A percentile compares a stretch with the other conserved stretches of the same genome.
Evolutionary conservation across 2,888 invertebrate species (phyloP).

Genomic region (Elegia similella): DNA sequence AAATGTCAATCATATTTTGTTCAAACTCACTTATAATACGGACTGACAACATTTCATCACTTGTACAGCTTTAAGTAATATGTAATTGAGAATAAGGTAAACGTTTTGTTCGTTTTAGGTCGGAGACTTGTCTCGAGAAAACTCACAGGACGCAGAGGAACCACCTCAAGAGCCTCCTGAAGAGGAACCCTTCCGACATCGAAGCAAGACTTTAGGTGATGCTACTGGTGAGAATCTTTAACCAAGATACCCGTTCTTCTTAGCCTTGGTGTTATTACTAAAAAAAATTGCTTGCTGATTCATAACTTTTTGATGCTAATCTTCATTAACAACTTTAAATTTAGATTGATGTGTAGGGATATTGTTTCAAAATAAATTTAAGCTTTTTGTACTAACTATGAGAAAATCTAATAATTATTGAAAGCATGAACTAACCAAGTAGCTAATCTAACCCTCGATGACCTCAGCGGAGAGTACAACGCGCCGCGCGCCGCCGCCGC

Average conservation of each 20-base stretch:
- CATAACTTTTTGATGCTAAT: too few species aligned
- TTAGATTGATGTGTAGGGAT: too few species aligned
- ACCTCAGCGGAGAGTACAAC: slow-evolving; percentile 33
- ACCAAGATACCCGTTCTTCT: too few species aligned
- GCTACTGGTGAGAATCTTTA: slow-evolving; percentile 82
- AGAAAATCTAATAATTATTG: background rate
- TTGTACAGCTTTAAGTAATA: too few species aligned
- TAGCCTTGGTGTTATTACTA: too few species aligned
- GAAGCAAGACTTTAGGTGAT: slow-evolving; percentile 96
- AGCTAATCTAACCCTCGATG: background rate
- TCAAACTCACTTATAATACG: too few species aligned
- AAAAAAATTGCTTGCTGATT: too few species aligned
- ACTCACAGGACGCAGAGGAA: slow-evolving; percentile 85
- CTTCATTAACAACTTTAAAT: too few species aligned
- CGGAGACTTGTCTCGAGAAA: slow-evolving; percentile 88
- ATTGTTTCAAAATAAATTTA: too few species aligned
- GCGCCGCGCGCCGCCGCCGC: slow-evolving; percentile 48
- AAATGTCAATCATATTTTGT: too few species aligned
- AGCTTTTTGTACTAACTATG: background rate
- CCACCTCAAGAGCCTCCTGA: slow-evolving; percentile 53
- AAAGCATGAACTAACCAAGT: background rate
- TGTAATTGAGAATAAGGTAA: slow-evolving; percentile 45
- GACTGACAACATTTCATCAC: too few species aligned
- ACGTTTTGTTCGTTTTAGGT: slow-evolving; percentile 46
- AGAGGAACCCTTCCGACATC: slow-evolving; percentile 85